A percentile compares a stretch with the other conserved stretches of the same genome.
These are phyloP conservation scores for Egretta garzetta DNA, from an alignment of 2,113 vertebrate species.

Conservation along the genomic window DNA sequence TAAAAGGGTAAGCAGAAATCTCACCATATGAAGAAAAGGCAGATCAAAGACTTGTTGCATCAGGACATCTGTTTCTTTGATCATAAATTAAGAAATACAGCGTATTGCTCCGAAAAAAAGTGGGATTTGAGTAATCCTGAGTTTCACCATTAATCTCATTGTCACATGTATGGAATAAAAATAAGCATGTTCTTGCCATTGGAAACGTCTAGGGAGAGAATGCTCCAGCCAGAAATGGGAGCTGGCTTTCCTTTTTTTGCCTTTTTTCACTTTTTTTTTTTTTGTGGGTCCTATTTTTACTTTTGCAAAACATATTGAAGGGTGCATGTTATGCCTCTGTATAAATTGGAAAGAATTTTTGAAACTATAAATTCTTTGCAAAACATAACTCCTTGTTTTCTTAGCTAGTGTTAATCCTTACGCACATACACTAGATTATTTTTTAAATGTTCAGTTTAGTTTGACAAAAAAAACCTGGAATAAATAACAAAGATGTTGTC, in stretches of 20 bases:
- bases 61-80: not conserved
- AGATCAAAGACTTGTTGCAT: not conserved
- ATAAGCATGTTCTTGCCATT: not conserved
- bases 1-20: not conserved
- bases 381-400: not conserved
- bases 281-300: not conserved
- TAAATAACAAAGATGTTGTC: not conserved
- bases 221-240: not conserved
- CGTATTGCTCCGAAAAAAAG: not conserved
- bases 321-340: not conserved
- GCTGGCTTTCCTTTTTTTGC: accelerated
- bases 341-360: not conserved
- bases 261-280: not conserved
- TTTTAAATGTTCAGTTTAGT: not conserved
- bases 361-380: not conserved
- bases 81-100: not conserved
- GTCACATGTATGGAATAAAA: not conserved
- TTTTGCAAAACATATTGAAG: not conserved
- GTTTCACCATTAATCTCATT: not conserved
- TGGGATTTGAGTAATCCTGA: not conserved
- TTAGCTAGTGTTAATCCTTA: not conserved
- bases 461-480: not conserved
- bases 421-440: not conserved
- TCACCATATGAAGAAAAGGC: not conserved
- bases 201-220: not conserved